Evolutionary conservation across 2,888 invertebrate species (phyloP), one percentile per base, ranked within the genome.

Genomic region (Malacosoma neustria): DNA sequence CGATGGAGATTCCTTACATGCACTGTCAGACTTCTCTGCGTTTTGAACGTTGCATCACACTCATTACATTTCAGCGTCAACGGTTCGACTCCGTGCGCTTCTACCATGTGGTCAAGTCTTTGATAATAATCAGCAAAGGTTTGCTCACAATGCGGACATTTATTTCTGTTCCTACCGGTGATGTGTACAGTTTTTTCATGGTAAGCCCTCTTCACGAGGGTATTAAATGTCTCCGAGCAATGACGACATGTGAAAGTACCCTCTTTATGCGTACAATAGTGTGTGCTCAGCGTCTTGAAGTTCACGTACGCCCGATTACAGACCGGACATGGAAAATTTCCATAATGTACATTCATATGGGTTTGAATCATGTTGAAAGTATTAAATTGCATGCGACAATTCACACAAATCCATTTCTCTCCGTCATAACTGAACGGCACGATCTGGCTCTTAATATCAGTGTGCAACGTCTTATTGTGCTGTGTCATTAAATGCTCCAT

Each of bases 171-270:
- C 5, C 40, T 38, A 6, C n/a, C 29, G 1, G 9, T 11, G 7
- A 40, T 45, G 37, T 66, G 76, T 1, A 72, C 72, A 4, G 51
- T 54, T 14, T 58, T 61, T 36, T 70, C 65, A 39, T 82, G 81
- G 0, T 53, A 42, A 9, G 49, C 54, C 11, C 60, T 46, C 1
- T 65, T 71, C 9, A 50, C 43, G 4, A 50, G 47, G 0, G 67
- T 72, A 4, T 67, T 59, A 31, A 70, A 84, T 0, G 61, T 50
- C 39, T 72, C 73, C 0, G 53, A 46, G 35, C 84, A 84, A 22
- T 45, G 52, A 0, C 50, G 52, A 34, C 84, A 68, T 12, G 43
- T 38, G 13, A 51, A 55, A 0, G 29, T 14, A 0, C 54, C 62
- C n/a, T 13, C 38, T 5, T 32, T 30, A 36, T 57, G 61, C 2